These are phyloP conservation scores for Smithornis capensis DNA, from an alignment of 2,113 vertebrate genomes.

Conservation along the genomic window DNA sequence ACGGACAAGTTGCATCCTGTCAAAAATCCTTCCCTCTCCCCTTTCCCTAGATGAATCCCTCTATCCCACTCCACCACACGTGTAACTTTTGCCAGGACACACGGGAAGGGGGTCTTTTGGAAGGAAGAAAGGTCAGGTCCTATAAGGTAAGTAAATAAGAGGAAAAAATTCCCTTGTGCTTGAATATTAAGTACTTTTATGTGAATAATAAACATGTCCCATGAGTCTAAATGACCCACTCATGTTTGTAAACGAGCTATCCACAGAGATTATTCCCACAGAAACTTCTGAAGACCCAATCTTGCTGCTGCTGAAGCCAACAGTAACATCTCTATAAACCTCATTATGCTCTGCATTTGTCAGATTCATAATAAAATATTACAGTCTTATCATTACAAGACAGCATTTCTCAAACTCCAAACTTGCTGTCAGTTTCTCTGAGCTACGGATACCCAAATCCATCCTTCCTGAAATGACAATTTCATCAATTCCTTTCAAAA, in stretches of 20 bases:
- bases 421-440: background rate
- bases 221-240: conserved; percentile 12
- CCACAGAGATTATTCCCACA: conserved; percentile 7
- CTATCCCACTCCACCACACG: rapidly evolving
- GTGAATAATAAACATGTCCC: conserved; percentile 23
- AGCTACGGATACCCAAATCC: background rate
- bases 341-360: background rate
- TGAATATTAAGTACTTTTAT: conserved; percentile 41
- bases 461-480: background rate
- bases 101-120: background rate
- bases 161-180: background rate
- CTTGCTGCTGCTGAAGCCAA: background rate
- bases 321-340: conserved; percentile 8
- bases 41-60: background rate
- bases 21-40: background rate
- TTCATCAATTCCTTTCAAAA: background rate
- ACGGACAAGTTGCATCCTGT: background rate
- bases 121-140: background rate
- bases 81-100: background rate
- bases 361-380: background rate
- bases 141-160: background rate
- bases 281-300: conserved; percentile 9
- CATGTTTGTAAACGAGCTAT: conserved; percentile 42
- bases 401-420: background rate
- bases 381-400: background rate